Evolutionary conservation across 2,888 invertebrate genomes (phyloP).

Genomic region (Pristionchus japonicus): DNA sequence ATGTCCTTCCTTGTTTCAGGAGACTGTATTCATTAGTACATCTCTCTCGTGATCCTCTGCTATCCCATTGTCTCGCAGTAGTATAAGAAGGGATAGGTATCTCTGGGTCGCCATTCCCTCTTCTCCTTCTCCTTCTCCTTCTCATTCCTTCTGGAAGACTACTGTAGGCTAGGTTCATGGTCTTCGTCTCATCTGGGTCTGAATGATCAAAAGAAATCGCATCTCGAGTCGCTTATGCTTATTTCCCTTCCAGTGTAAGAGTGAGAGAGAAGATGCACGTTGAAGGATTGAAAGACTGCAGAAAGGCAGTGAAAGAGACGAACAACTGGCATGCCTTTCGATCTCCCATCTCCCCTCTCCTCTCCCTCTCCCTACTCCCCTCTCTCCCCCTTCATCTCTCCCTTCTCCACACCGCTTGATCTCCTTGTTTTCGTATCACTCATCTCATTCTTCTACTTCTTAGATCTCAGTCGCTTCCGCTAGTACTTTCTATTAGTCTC

Average conservation of each 20-base stretch:
- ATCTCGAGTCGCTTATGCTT: constrained; percentile 43
- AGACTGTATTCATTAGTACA: background rate
- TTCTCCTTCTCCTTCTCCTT: background rate
- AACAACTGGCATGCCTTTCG: constrained; percentile 45
- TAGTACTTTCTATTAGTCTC: background rate
- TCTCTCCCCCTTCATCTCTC: background rate
- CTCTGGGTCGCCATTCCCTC: background rate
- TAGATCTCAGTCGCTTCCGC: background rate
- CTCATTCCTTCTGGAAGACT: background rate
- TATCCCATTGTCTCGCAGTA: background rate
- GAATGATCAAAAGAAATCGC: background rate
- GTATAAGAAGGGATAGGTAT: background rate
- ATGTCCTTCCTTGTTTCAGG: background rate
- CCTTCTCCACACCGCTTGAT: constrained; percentile 43
- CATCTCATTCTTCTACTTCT: constrained; percentile 38
- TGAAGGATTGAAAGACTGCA: constrained; percentile 25
- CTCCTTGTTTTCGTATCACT: constrained; percentile 44
- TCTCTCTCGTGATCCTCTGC: background rate
- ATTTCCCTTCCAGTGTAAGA: constrained; percentile 44
- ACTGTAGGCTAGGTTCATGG: background rate
- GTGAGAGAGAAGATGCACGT: background rate
- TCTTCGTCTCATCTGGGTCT: background rate
- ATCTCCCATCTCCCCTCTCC: constrained; percentile 23
- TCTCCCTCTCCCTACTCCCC: background rate
- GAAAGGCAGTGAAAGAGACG: constrained; percentile 45